Percentiles rank a stretch among this genome's conserved stretches.
phyloP scores from a whole-genome alignment of 2,797 vertebrate species.

The Anniella stebbinsi region DNA sequence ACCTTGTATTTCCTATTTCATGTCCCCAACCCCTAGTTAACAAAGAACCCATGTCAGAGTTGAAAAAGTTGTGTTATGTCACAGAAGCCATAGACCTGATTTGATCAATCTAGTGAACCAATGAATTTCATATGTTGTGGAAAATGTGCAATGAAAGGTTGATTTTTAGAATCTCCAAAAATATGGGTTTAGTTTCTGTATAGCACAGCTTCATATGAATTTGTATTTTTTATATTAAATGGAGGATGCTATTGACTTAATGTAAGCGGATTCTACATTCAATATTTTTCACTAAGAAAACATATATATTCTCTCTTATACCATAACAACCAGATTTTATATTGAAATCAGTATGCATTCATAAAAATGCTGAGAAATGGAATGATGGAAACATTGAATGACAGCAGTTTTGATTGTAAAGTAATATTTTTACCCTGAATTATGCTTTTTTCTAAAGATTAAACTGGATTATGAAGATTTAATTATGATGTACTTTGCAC shows the following conservation, averaged over 20 bases:
- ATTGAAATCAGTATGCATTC: constrained; percentile 16
- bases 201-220: constrained; percentile 45
- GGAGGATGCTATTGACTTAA: constrained; percentile 47
- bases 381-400: constrained; percentile 41
- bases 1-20: not conserved
- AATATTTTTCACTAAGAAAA: constrained; percentile 59
- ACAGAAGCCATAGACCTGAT: constrained; percentile 35
- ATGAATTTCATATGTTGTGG: constrained; percentile 61
- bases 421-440: constrained; percentile 19
- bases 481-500: constrained; percentile 50
- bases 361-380: constrained; percentile 25
- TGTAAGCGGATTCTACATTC: constrained; percentile 29
- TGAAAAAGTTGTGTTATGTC: not conserved
- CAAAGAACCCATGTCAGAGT: not conserved
- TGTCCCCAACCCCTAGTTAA: not conserved
- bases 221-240: constrained; percentile 63
- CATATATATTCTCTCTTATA: constrained; percentile 52
- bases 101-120: constrained; percentile 54
- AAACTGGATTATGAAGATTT: constrained; percentile 63
- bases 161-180: constrained; percentile 69
- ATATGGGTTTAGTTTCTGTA: constrained; percentile 40
- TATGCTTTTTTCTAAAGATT: constrained; percentile 49
- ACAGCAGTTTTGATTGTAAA: constrained; percentile 46
- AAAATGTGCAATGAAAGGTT: constrained; percentile 71
- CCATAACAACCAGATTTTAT: constrained; percentile 41